phyloP scores from a whole-genome alignment of 2,113 vertebrate genomes.

The Plecturocebus donacophilus region DNA sequence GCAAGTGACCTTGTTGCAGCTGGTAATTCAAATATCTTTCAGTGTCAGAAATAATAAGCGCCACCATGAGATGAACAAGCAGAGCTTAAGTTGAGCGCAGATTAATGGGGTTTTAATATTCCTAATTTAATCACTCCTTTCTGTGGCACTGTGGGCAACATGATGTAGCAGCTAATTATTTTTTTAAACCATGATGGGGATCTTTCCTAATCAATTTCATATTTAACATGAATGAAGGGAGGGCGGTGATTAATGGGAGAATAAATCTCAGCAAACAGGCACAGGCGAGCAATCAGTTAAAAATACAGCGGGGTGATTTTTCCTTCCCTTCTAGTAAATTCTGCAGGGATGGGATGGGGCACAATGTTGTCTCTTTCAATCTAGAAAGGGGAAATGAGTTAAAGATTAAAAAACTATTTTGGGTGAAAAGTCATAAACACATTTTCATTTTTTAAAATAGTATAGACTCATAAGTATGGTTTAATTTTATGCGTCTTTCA shows the following conservation, averaged over 20 bases:
- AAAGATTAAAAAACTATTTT: not conserved
- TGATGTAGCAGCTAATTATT: constrained; percentile 95
- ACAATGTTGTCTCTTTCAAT: not conserved
- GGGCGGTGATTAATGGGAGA: constrained; percentile 92
- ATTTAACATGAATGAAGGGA: constrained; percentile 90
- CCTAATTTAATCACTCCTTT: constrained; percentile 94
- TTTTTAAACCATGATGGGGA: constrained; percentile 93
- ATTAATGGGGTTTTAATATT: constrained; percentile 96
- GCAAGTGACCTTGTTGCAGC: constrained; percentile 85
- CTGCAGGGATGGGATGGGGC: not conserved
- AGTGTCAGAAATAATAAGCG: constrained; percentile 86
- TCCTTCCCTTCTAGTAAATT: constrained; percentile 30
- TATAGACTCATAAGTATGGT: fast-evolving
- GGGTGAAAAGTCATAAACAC: not conserved
- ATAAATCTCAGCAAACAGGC: constrained; percentile 88
- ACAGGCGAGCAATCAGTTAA: constrained; percentile 80
- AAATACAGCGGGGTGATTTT: constrained; percentile 72
- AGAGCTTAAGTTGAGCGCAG: constrained; percentile 89
- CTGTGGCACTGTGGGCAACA: constrained; percentile 89
- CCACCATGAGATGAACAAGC: constrained; percentile 86
- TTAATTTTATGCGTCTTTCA: fast-evolving
- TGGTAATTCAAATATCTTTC: constrained; percentile 85
- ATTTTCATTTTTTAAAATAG: fast-evolving
- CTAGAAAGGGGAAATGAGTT: not conserved
- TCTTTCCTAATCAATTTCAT: constrained; percentile 91